A percentile compares a stretch with the other conserved stretches of the same genome.
These are phyloP conservation scores for Drosophila fuyamai DNA, from an alignment of 1,140 invertebrate genomes.

Conservation along the genomic window DNA sequence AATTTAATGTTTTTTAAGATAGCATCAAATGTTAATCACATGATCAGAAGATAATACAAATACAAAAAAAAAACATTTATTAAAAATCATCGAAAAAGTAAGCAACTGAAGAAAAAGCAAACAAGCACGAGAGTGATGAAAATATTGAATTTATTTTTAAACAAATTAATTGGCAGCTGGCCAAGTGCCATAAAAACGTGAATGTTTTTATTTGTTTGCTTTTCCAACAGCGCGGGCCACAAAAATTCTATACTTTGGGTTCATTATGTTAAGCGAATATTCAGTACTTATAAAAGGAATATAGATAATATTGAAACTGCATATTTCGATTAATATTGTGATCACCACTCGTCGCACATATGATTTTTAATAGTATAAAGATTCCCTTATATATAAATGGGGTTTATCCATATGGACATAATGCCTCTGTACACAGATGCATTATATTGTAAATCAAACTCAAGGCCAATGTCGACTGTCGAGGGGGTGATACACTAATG, in stretches of 20 bases:
- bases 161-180: conserved; percentile 69
- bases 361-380: background rate
- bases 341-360: conserved; percentile 1
- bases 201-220: conserved; percentile 62
- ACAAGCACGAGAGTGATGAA: conserved; percentile 30
- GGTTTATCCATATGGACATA: conserved; percentile 39
- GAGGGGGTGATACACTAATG: conserved; percentile 48
- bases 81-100: conserved; percentile 37
- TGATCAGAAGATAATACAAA: conserved; percentile 31
- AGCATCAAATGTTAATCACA: conserved; percentile 22
- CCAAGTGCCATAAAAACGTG: conserved; percentile 79
- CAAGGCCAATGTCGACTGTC: conserved; percentile 67
- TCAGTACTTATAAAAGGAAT: conserved; percentile 18
- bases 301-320: conserved; percentile 14
- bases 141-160: conserved; percentile 77
- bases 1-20: background rate
- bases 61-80: conserved; percentile 46
- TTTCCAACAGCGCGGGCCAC: conserved; percentile 9
- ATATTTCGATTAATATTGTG: conserved; percentile 14
- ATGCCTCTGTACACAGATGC: conserved; percentile 12
- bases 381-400: conserved; percentile 8
- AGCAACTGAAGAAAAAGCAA: conserved; percentile 17
- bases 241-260: conserved; percentile 11
- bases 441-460: conserved; percentile 61
- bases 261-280: conserved; percentile 22